Evolutionary conservation across 2,888 invertebrate species (phyloP).

Genomic region (Branchipolynoe longqiensis): DNA sequence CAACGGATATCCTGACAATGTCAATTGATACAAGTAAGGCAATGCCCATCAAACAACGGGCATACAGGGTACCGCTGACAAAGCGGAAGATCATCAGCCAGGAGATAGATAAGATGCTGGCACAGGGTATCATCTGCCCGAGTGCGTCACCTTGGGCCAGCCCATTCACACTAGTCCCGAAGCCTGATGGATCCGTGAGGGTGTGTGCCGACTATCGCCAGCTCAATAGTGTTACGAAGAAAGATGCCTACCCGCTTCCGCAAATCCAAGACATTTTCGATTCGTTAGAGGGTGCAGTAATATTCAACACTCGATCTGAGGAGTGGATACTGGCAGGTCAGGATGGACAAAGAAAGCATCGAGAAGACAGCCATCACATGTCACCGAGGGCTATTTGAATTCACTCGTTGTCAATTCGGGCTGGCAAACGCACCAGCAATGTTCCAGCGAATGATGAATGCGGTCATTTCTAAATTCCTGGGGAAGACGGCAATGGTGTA

Average conservation of each 20-base stretch:
- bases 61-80: not conserved
- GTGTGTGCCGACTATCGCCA: slow-evolving; percentile 64
- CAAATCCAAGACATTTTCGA: slow-evolving; percentile 64
- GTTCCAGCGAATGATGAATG: slow-evolving; percentile 61
- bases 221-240: slow-evolving; percentile 57
- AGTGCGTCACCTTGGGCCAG: slow-evolving; percentile 2
- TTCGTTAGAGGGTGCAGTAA: slow-evolving; percentile 46
- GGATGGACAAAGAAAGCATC: slow-evolving; percentile 28
- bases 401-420: slow-evolving; percentile 63
- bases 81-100: not conserved
- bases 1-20: not conserved
- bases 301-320: slow-evolving; percentile 61
- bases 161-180: not conserved
- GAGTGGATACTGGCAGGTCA: slow-evolving; percentile 62
- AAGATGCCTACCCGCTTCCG: slow-evolving; percentile 61
- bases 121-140: not conserved
- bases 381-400: slow-evolving; percentile 61
- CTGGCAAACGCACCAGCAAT: slow-evolving; percentile 61
- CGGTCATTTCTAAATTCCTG: slow-evolving; percentile 1
- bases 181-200: not conserved
- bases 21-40: not conserved
- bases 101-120: slow-evolving; percentile 14
- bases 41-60: not conserved
- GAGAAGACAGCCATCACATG: slow-evolving; percentile 62
- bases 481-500: slow-evolving; percentile 58